Percentiles rank a stretch among this genome's conserved stretches.
phyloP scores from a whole-genome alignment of 2,113 vertebrate species.

The Rhizomys pruinosus region DNA sequence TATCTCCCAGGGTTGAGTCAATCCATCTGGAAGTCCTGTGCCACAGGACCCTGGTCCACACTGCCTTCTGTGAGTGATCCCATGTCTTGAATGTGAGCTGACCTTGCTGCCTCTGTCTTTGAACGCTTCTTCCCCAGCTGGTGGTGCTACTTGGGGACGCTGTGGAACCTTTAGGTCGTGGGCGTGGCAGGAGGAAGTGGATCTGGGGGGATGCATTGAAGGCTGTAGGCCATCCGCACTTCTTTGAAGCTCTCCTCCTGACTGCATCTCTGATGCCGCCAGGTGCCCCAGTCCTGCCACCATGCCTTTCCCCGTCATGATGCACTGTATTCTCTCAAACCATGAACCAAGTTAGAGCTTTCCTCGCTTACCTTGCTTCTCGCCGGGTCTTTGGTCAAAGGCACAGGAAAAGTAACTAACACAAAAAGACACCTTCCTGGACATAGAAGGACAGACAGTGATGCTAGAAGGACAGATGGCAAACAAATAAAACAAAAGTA shows the following conservation, averaged over 20 bases:
- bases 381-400: neutral
- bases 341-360: neutral
- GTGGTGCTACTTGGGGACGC: neutral
- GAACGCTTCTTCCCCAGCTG: neutral
- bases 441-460: neutral
- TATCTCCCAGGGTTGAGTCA: neutral
- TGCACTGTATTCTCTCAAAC: neutral
- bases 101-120: neutral
- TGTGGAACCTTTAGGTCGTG: neutral
- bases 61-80: neutral
- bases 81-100: neutral
- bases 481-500: neutral
- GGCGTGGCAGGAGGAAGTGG: neutral
- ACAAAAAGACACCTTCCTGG: neutral
- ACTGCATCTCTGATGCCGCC: neutral
- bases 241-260: neutral
- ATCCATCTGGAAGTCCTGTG: neutral
- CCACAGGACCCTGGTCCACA: neutral
- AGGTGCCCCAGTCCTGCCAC: neutral
- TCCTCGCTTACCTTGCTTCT: neutral
- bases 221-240: neutral
- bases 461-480: neutral
- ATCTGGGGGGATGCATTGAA: neutral
- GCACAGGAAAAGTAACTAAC: neutral
- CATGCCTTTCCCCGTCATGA: neutral